phyloP scores from a whole-genome alignment of 2,797 vertebrate genomes.

The Peromyscus melanophrys region DNA sequence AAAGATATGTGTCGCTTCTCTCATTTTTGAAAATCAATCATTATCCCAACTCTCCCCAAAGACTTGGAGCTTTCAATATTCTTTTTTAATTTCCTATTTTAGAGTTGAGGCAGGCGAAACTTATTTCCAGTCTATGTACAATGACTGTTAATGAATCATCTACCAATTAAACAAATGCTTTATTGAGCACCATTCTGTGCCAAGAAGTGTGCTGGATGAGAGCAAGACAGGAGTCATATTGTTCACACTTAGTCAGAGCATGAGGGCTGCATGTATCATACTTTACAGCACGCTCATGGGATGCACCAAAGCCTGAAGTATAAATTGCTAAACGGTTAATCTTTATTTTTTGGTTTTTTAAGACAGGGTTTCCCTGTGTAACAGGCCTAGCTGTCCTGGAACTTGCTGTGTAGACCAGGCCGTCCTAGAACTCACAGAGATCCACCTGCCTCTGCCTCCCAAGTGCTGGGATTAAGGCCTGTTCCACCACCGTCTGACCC shows the following conservation, averaged over 20 bases:
- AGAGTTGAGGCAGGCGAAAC: background rate
- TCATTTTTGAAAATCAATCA: slow-evolving; percentile 8
- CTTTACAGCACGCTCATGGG: background rate
- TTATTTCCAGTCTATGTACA: slow-evolving; percentile 46
- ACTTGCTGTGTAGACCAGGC: too few species aligned
- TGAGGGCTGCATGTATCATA: rapidly evolving
- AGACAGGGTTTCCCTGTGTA: too few species aligned
- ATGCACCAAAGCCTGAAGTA: background rate
- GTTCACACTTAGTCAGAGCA: background rate
- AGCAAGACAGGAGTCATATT: background rate
- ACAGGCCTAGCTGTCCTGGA: too few species aligned
- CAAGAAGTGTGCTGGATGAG: background rate
- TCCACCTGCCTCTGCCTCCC: too few species aligned
- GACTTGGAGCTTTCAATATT: background rate
- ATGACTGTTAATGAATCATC: slow-evolving; percentile 18
- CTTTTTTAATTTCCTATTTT: slow-evolving; percentile 35
- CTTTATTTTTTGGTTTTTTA: background rate
- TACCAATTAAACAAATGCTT: slow-evolving; percentile 8
- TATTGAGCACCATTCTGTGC: background rate
- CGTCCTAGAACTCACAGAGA: too few species aligned
- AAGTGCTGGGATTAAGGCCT: too few species aligned
- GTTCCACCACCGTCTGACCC: too few species aligned
- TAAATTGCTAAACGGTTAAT: slow-evolving; percentile 41
- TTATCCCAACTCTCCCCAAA: background rate
- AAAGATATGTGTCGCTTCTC: background rate